phyloP scores from a whole-genome alignment of 1,140 invertebrate species.

The Schlechtendalia chinensis region DNA sequence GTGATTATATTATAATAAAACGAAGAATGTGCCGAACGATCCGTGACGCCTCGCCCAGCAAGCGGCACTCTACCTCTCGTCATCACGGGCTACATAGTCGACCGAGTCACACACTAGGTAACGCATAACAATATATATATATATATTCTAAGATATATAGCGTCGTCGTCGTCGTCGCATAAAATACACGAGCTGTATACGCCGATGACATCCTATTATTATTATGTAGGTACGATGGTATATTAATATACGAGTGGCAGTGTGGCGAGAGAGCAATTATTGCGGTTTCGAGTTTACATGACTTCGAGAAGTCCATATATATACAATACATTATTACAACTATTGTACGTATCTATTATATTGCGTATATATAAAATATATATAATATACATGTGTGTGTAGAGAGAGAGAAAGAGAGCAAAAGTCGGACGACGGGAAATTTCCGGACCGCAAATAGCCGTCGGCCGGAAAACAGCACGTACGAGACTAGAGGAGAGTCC shows the following conservation, averaged over 20 bases:
- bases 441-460: not conserved
- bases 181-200: not conserved
- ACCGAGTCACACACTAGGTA: not conserved
- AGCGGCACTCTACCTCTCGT: not conserved
- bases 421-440: not conserved
- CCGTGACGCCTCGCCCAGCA: constrained; percentile 20
- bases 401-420: not conserved
- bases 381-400: too few species aligned
- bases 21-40: constrained; percentile 21
- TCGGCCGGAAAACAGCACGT: constrained; percentile 1
- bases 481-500: not conserved
- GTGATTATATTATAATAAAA: not conserved
- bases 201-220: not conserved
- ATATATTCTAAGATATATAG: not conserved
- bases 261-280: not conserved
- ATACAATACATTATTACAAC: not conserved
- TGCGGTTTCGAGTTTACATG: not conserved
- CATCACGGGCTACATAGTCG: not conserved
- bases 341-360: too few species aligned
- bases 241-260: not conserved
- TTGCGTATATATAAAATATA: too few species aligned
- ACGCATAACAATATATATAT: not conserved
- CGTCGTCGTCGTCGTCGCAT: not conserved
- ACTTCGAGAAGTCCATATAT: not conserved
- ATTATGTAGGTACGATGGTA: not conserved